phyloP scores from a whole-genome alignment of 2,888 invertebrate species.

The Epiblema foenella region DNA sequence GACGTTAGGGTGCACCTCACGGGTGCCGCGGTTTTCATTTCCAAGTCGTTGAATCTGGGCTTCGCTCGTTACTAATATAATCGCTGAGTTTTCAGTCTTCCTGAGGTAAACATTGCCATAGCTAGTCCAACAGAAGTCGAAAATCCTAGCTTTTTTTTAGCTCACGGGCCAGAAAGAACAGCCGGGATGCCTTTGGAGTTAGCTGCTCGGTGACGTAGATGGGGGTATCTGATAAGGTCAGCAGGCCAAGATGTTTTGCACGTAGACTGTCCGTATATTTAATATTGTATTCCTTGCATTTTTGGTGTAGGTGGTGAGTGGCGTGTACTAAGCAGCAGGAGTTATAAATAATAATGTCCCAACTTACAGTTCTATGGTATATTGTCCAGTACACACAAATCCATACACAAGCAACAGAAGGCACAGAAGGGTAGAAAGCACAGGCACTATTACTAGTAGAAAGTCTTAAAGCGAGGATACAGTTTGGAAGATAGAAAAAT shows the following conservation, averaged over 20 bases:
- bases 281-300: neutral
- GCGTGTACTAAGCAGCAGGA: too few relatives aligned
- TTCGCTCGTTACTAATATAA: conserved; percentile 36
- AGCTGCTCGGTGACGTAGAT: conserved; percentile 47
- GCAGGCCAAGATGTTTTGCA: neutral
- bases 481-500: too few relatives aligned
- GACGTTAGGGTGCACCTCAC: too few relatives aligned
- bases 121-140: conserved; percentile 47
- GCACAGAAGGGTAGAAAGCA: too few relatives aligned
- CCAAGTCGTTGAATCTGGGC: conserved; percentile 23
- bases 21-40: too few relatives aligned
- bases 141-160: conserved; percentile 41
- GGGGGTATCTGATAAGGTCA: conserved; percentile 34
- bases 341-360: too few relatives aligned
- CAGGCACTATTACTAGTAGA: too few relatives aligned
- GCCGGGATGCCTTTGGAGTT: conserved; percentile 46
- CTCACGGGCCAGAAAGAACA: conserved; percentile 48
- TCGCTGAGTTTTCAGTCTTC: conserved; percentile 42
- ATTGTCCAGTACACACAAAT: too few relatives aligned
- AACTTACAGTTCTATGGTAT: too few relatives aligned
- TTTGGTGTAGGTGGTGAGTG: too few relatives aligned
- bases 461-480: too few relatives aligned
- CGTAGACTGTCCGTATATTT: neutral
- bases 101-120: conserved; percentile 47
- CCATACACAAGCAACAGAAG: too few relatives aligned